Percentiles rank a stretch among this genome's conserved stretches.
These are phyloP conservation scores for Tachyglossus aculeatus DNA, from an alignment of 2,797 vertebrate species.

Conservation along the genomic window DNA sequence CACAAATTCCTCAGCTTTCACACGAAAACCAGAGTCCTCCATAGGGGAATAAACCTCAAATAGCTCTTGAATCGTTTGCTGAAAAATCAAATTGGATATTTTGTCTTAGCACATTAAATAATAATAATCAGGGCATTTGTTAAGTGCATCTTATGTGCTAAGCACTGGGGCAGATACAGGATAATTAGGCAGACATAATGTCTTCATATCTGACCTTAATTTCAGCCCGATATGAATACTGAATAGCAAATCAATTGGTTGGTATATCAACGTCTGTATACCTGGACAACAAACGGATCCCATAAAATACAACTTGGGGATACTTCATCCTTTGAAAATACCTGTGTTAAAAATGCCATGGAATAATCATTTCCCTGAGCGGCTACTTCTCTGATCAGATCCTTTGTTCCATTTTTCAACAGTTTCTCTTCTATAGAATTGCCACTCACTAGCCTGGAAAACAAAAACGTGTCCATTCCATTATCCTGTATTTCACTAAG, in stretches of 20 bases:
- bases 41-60: conserved; percentile 87
- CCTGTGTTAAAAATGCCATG: conserved; percentile 89
- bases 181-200: no score
- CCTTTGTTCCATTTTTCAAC: conserved; percentile 90
- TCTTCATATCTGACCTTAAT: not conserved
- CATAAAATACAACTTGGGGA: not conserved
- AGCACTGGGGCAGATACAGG: no score
- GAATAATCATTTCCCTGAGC: conserved; percentile 91
- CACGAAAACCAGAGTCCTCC: conserved; percentile 89
- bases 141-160: no score
- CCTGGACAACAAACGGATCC: not conserved
- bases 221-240: accelerated
- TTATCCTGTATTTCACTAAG: not conserved
- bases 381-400: conserved; percentile 91
- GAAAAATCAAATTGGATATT: not conserved
- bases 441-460: conserved; percentile 84
- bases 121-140: no score
- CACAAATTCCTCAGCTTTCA: conserved; percentile 97
- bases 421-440: conserved; percentile 92
- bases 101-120: not conserved
- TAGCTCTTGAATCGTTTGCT: conserved; percentile 98
- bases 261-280: accelerated
- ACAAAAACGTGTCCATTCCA: not conserved
- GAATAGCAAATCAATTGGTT: accelerated
- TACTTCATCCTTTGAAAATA: conserved; percentile 43